A percentile compares a stretch with the other conserved stretches of the same genome.
These are phyloP conservation scores for Ischnus inquisitorius DNA, from an alignment of 2,888 invertebrate genomes.

Conservation along the genomic window DNA sequence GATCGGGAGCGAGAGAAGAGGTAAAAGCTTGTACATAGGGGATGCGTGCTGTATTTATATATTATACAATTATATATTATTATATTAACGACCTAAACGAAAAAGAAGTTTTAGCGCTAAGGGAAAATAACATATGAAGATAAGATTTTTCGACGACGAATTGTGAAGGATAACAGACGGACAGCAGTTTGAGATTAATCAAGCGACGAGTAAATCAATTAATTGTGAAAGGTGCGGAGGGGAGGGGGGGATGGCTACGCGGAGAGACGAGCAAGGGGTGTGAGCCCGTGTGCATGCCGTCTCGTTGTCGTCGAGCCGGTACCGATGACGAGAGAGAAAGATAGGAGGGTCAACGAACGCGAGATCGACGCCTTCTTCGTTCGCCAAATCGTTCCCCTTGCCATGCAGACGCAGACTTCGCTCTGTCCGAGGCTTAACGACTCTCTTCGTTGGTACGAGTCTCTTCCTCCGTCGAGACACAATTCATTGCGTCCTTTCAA, in stretches of 20 bases:
- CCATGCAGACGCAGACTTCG: not conserved
- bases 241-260: slow-evolving; percentile 44
- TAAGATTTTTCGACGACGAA: slow-evolving; percentile 36
- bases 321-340: slow-evolving; percentile 37
- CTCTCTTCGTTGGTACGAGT: slow-evolving; percentile 21
- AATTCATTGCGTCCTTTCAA: slow-evolving; percentile 30
- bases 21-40: slow-evolving; percentile 77
- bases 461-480: slow-evolving; percentile 4
- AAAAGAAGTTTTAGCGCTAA: slow-evolving; percentile 40
- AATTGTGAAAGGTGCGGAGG: slow-evolving; percentile 61
- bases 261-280: slow-evolving; percentile 41
- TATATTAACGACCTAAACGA: slow-evolving; percentile 67
- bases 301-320: slow-evolving; percentile 44
- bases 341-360: slow-evolving; percentile 47
- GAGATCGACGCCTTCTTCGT: slow-evolving; percentile 60
- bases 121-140: slow-evolving; percentile 30
- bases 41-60: slow-evolving; percentile 79
- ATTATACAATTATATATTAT: slow-evolving; percentile 71
- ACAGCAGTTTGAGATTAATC: slow-evolving; percentile 66
- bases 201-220: slow-evolving; percentile 67
- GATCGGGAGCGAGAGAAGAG: slow-evolving; percentile 55
- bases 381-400: slow-evolving; percentile 59
- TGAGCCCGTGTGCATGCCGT: slow-evolving; percentile 38
- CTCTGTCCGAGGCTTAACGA: slow-evolving; percentile 16
- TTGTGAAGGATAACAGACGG: slow-evolving; percentile 55